Evolutionary conservation across 2,888 invertebrate species (phyloP), one percentile per base, ranked within the genome.

Genomic region (Ferrisia virgata): DNA sequence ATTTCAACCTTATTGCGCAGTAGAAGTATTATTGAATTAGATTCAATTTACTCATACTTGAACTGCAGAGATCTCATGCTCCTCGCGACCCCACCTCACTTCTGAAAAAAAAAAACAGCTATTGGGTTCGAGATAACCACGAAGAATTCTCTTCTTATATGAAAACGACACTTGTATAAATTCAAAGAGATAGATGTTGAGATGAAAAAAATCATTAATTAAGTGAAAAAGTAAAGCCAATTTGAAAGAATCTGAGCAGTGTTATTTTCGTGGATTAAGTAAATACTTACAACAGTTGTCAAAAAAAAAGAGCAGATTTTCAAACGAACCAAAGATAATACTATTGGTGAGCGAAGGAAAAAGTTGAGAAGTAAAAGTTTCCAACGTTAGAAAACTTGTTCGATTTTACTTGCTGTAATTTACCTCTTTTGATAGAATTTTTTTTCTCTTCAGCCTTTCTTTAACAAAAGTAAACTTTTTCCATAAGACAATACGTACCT

Each of bases 371-470:
- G 72, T 33, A 72, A 33, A 72, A 72, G 72, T 72, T 72, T 72
- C n/a, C n/a, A n/a, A 31, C 31, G 72, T 72, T 72, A 33, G 72
- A 72, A 72, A 72, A 72, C 33, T 72, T 72, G 33, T 33, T 72
- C 72, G 72, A 72, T 72, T 72, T 72, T 33, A 72, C 33, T 72
- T 72, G 72, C 72, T 72, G 72, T 72, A 72, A 72, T 72, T 72
- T 72, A 72, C 72, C 72, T 33, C 72, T 72, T 72, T 72, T 72
- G 72, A 72, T 72, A 72, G 72, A 72, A 72, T 33, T 72, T 72
- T 72, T 64, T 33, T 72, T 15, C 25, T 11, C 64, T 72, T 72
- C 33, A 18, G n/a, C 18, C 13, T 43, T 15, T 15, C 31, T 22
- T 22, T 28, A n/a, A n/a, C n/a, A 33, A 72, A 33, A 72, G 72